Base-by-base conservation (phyloP, 2,797 vertebrate genomes). In the Tachyglossus aculeatus region DNA sequence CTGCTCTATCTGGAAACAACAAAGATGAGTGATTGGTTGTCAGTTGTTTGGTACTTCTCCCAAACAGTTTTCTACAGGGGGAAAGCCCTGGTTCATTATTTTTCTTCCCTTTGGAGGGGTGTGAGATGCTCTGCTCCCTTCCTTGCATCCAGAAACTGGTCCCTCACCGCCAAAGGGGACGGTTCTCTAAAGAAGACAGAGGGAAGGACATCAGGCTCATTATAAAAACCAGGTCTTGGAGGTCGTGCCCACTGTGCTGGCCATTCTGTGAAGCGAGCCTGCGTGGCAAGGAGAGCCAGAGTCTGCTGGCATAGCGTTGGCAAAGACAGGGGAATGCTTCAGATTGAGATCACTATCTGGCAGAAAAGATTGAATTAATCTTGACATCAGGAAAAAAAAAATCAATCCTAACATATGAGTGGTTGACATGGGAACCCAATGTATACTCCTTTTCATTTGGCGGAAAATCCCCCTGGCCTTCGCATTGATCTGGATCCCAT, bases 361-460 rank as follows among this genome's bases (percentile, higher is more conserved):
- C 12, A 9, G 1, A 22, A 67, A 86, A 70, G 43, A 32, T 40
- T 47, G 45, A 70, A 73, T 78, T 64, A 55, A 52, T 74, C 24
- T 40, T 76, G 36, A 79, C 54, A 72, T 25, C 19, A 52, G 57
- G 34, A 16, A 5, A 24, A 58, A 58, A 34, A 22, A 50, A 70
- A 64, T 69, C 44, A 33, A 61, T 59, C 29, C 14, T 40, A 43
- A 11, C 11, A 44, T 13, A 48, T 18, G n/a, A 77, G 44, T 21
- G 33, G 16, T 53, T 66, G 68, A 54, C 55, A 80, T 66, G 58
- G 75, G 51, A 88, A 74, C 22, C 19, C 80, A 82, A 79, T 63
- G 54, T 11, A 52, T 62, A 64, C 71, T 71, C 54, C 53, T 84
- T 59, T 77, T 29, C 67, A 65, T 57, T 68, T 65, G 59, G 9